Base-by-base conservation (phyloP, 2,888 invertebrate species). In the Masnerella sp. region DNA sequence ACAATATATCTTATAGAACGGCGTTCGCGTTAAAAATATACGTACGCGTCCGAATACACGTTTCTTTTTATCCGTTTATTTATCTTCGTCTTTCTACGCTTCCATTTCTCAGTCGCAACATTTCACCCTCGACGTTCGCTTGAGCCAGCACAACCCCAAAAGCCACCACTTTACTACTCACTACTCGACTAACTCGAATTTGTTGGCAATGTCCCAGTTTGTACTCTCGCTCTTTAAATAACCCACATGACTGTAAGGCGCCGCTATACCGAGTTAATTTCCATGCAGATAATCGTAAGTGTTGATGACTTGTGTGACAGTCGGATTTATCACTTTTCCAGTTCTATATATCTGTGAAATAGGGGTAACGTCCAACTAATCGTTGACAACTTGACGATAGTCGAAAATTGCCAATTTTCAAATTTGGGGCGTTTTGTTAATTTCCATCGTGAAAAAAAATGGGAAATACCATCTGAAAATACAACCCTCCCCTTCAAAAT, bases 161-260 rank as follows among this genome's bases (percentile, higher is more conserved):
- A 78, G 78, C 81, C 81, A 79, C 81, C 81, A 80, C 82, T 83
- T 81, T 82, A 81, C 80, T 78, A 78, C 80, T 80, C 79, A 76
- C 80, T 81, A 81, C 82, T 81, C 81, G 76, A 75, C 76, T 76
- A 79, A 80, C 80, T 84, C 81, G 81, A 83, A 84, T 84, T 84
- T 81, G 80, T 83, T 83, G 84, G 81, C 82, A 79, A 82, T 83
- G 83, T 83, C 83, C 84, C 81, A 84, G 83, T 84, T 84, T 82
- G 79, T 78, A 79, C 80, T 80, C 78, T 76, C 80, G 77, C 82
- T 80, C 82, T 78, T 80, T 79, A 79, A 81, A 78, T 77, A 75
- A 75, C 71, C 68, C 72, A 65, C 61, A 61, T 71, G 56, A 64
- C 56, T 54, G 65, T 59, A 65, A 65, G 65, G 58, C 54, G 56